phyloP scores from a whole-genome alignment of 1,140 invertebrate species.

The Antheraea mylitta region DNA sequence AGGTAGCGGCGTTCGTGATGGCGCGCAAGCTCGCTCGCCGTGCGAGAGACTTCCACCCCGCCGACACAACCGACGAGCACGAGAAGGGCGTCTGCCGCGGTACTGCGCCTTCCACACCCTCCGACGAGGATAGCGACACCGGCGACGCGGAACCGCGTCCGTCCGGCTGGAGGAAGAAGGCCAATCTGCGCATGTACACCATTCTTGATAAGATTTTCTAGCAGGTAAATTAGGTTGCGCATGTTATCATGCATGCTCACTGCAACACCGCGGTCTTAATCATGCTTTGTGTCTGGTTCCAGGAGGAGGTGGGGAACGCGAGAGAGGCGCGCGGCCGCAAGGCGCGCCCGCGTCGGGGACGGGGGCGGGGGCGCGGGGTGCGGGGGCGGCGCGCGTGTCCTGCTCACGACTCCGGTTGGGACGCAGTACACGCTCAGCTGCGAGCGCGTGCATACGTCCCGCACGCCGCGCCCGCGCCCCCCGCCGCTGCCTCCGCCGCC shows the following conservation, averaged over 20 bases:
- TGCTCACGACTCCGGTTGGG: too few relatives aligned
- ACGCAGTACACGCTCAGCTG: too few relatives aligned
- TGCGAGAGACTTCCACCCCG: slow-evolving; percentile 2
- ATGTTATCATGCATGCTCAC: background rate
- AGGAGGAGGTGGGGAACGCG: background rate
- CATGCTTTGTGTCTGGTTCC: too few relatives aligned
- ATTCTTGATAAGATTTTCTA: slow-evolving; percentile 74
- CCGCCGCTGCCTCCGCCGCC: slow-evolving; percentile 21
- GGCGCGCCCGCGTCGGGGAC: slow-evolving; percentile 2
- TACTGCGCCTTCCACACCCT: background rate
- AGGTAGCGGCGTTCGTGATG: slow-evolving; percentile 57
- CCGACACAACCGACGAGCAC: slow-evolving; percentile 16
- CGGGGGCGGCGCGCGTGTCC: too few relatives aligned
- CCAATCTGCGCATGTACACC: slow-evolving; percentile 68
- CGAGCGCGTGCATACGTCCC: too few relatives aligned
- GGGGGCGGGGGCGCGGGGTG: slow-evolving; percentile 1
- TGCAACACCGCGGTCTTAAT: slow-evolving; percentile 4
- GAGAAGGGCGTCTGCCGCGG: background rate
- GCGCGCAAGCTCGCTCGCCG: slow-evolving; percentile 46
- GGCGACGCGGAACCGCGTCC: slow-evolving; percentile 30
- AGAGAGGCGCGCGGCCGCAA: background rate
- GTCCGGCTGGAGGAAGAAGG: slow-evolving; percentile 59
- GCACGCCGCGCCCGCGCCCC: slow-evolving; percentile 23
- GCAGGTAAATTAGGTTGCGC: slow-evolving; percentile 45
- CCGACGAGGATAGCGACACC: slow-evolving; percentile 48